A percentile compares a stretch with the other conserved stretches of the same genome.
These are phyloP conservation scores for Centropyge bicolor DNA, from an alignment of 2,797 vertebrate species.

Conservation along the genomic window DNA sequence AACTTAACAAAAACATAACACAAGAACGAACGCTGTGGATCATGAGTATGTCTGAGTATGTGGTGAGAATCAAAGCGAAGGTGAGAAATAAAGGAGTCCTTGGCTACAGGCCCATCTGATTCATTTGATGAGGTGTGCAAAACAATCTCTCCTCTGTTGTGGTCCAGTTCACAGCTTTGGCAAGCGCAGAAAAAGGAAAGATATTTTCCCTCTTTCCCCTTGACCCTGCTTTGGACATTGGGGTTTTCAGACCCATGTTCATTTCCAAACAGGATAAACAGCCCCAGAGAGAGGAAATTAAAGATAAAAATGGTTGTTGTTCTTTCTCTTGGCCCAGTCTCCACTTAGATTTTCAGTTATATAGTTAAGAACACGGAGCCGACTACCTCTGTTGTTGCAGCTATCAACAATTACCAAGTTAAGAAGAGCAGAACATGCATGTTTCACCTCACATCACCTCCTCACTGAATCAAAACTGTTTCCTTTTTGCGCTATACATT, in stretches of 20 bases:
- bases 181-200: slow-evolving; percentile 19
- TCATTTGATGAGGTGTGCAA: slow-evolving; percentile 30
- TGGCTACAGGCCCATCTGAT: slow-evolving; percentile 59
- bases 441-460: slow-evolving; percentile 24
- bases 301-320: slow-evolving; percentile 61
- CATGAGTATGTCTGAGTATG: slow-evolving; percentile 21
- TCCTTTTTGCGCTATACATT: neutral
- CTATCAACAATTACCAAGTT: slow-evolving; percentile 38
- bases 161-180: slow-evolving; percentile 55
- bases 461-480: neutral
- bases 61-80: slow-evolving; percentile 26
- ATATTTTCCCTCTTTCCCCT: slow-evolving; percentile 32
- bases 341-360: slow-evolving; percentile 40
- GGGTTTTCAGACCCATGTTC: slow-evolving; percentile 44
- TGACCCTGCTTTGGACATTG: slow-evolving; percentile 51
- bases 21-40: slow-evolving; percentile 9
- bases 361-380: slow-evolving; percentile 17
- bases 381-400: slow-evolving; percentile 47
- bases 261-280: slow-evolving; percentile 70
- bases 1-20: slow-evolving; percentile 35
- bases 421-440: slow-evolving; percentile 23
- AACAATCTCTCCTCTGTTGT: slow-evolving; percentile 14
- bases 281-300: slow-evolving; percentile 67
- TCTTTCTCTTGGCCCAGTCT: slow-evolving; percentile 44
- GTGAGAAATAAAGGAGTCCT: slow-evolving; percentile 29